Evolutionary conservation across 2,888 invertebrate genomes (phyloP).

Genomic region (Hydroisotoma schaefferi): DNA sequence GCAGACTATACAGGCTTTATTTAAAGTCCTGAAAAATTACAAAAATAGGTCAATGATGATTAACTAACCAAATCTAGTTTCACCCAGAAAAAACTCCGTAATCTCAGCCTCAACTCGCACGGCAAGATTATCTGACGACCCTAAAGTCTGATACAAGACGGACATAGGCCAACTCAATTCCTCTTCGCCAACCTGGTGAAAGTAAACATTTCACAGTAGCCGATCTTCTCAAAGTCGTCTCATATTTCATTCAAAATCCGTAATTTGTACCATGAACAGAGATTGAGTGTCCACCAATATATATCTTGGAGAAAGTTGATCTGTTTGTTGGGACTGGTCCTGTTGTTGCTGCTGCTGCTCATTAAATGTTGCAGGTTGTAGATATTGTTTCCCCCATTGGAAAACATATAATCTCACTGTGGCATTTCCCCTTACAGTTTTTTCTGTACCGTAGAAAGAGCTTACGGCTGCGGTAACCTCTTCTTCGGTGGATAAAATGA

Average conservation of each 20-base stretch:
- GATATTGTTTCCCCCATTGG: conserved; percentile 21
- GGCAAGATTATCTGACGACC: conserved; percentile 27
- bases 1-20: background rate
- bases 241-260: background rate
- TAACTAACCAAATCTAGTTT: conserved; percentile 51
- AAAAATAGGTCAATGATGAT: background rate
- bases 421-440: conserved; percentile 52
- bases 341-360: background rate
- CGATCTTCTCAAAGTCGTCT: background rate
- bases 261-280: conserved; percentile 10
- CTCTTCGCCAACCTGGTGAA: conserved; percentile 30
- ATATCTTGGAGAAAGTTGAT: conserved; percentile 10
- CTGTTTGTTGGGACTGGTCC: background rate
- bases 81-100: conserved; percentile 52
- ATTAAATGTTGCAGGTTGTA: too few species aligned
- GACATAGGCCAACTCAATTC: conserved; percentile 41
- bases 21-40: background rate
- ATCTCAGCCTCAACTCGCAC: conserved; percentile 51
- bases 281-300: conserved; percentile 7
- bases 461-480: conserved; percentile 49
- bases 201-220: background rate
- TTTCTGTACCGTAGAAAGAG: conserved; percentile 51
- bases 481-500: conserved; percentile 51
- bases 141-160: conserved; percentile 31
- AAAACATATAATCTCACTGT: conserved; percentile 50